Base-by-base conservation (phyloP, 2,888 invertebrate species). In the Arenicola marina region DNA sequence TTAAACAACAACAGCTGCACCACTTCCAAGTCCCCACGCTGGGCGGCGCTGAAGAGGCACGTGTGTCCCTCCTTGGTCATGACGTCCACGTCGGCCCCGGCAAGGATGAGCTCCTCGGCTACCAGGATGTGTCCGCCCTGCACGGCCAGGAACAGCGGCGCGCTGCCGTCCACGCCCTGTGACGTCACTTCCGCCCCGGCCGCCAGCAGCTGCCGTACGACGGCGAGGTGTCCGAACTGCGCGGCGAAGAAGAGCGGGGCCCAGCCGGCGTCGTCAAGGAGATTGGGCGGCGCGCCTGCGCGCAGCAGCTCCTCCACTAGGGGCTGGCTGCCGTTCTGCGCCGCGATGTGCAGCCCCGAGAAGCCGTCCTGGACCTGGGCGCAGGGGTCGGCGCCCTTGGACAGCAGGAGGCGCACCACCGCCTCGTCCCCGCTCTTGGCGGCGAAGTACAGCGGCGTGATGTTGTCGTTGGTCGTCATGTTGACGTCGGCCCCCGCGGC, bases 121-220 rank as follows among this genome's bases (percentile, higher is more conserved):
- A 70, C 60, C 24, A 61, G 29, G 44, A 72, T 70, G 65, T 72
- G 71, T n/a, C 72, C 72, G 48, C 70, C 70, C 64, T 72, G 72
- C 21, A 72, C 64, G 53, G 71, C 68, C 51, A 72, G 63, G 56
- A 72, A 65, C n/a, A 72, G 61, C 11, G 62, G 26, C 55, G 55
- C 61, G 21, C 62, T 65, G 0, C 66, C 66, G 4, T 70, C 69
- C 4, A 32, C 28, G 26, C 61, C 68, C 53, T 56, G 63, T 4
- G 21, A 34, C 53, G 69, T 68, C 24, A 66, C 48, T 18, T 63
- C 62, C 1, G 71, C 65, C 4, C 68, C 68, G 4, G 66, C 63
- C 7, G 65, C 51, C n/a, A 68, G 11, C 7, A 72, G 63, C 56
- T 51, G 59, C 45, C 61, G 48, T 1, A 63, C 66, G 18, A 69